A percentile compares a stretch with the other conserved stretches of the same genome.
phyloP scores from a whole-genome alignment of 1,140 invertebrate species.

The Drosophila quadrilineata region DNA sequence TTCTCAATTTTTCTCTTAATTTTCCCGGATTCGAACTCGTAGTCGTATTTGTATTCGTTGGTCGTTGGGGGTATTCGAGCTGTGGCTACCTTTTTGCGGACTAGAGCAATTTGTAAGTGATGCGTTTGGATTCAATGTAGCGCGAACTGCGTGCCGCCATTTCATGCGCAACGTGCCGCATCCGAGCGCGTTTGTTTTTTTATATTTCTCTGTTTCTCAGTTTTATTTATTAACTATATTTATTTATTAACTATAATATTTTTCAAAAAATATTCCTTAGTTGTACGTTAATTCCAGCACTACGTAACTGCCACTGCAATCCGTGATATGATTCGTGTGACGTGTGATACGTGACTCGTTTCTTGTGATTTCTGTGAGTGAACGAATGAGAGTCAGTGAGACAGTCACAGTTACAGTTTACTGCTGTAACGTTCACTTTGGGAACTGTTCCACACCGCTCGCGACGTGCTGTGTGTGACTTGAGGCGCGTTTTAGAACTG shows the following conservation, averaged over 20 bases:
- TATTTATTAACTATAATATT: background rate
- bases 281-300: constrained; percentile 4
- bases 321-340: background rate
- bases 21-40: background rate
- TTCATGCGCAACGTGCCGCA: constrained; percentile 72
- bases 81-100: constrained; percentile 51
- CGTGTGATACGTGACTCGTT: background rate
- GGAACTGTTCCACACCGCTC: constrained; percentile 28
- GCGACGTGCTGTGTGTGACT: constrained; percentile 58
- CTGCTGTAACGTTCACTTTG: too few species aligned
- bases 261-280: constrained; percentile 11
- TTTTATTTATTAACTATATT: background rate
- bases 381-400: constrained; percentile 5
- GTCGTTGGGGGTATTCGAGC: background rate
- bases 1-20: background rate
- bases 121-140: constrained; percentile 71
- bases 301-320: constrained; percentile 9
- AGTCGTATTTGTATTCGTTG: background rate
- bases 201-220: background rate
- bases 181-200: constrained; percentile 41
- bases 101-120: constrained; percentile 61
- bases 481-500: constrained; percentile 68
- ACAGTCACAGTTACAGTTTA: constrained; percentile 25
- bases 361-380: constrained; percentile 3
- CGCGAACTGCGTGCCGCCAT: constrained; percentile 77